phyloP scores from a whole-genome alignment of 2,113 vertebrate genomes.

The Embiotoca jacksoni region DNA sequence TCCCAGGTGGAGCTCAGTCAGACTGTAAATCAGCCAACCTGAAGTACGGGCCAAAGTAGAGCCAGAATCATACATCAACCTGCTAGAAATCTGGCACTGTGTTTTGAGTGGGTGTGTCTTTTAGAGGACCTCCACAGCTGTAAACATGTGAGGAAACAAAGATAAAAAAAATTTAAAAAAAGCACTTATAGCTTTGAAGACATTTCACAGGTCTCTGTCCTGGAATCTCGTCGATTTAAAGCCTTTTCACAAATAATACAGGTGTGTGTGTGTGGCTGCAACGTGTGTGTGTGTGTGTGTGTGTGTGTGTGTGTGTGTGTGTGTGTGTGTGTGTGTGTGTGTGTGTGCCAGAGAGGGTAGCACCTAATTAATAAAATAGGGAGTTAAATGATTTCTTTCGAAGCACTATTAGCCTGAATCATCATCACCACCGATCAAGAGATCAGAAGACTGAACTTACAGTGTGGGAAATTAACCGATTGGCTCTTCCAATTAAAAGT shows the following conservation, averaged over 20 bases:
- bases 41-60: constrained; percentile 7
- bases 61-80: constrained; percentile 1
- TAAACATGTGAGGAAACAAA: no score
- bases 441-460: constrained; percentile 22
- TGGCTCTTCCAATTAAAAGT: constrained; percentile 61
- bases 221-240: no score
- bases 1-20: neutral
- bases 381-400: constrained; percentile 45
- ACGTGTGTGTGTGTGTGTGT: no score
- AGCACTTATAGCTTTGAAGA: neutral
- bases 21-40: constrained; percentile 22
- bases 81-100: neutral
- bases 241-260: no score
- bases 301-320: neutral
- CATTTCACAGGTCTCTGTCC: neutral
- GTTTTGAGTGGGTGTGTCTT: neutral
- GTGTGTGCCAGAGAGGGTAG: neutral
- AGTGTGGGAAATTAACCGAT: constrained; percentile 21
- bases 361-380: constrained; percentile 37
- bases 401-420: constrained; percentile 51
- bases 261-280: no score
- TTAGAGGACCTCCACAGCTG: no score
- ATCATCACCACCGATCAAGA: neutral
- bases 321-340: neutral
- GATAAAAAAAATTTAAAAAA: no score